phyloP scores from a whole-genome alignment of 92 coral and sea anemone species.

The Zoanthus sansibaricus region DNA sequence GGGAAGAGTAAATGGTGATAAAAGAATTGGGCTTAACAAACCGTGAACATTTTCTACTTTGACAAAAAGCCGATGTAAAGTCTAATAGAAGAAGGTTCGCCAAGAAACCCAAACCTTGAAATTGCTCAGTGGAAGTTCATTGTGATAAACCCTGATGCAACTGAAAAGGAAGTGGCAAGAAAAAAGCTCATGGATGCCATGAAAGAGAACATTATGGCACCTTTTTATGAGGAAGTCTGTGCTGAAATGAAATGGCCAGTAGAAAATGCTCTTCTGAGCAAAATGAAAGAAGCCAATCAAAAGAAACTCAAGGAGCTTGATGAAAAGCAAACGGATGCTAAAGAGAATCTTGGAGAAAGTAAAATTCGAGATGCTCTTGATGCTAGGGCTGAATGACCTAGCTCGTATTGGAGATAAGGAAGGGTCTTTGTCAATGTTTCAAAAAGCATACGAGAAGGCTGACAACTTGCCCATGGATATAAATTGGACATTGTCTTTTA shows the following conservation, averaged over 20 bases:
- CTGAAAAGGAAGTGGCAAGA: conserved; percentile 63
- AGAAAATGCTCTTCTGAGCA: conserved; percentile 84
- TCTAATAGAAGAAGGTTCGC: conserved; percentile 97
- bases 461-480: conserved; percentile 95
- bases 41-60: not conserved
- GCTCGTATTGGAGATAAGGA: conserved; percentile 96
- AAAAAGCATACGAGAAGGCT: conserved; percentile 92
- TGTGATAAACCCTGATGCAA: conserved; percentile 86
- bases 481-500: conserved; percentile 67
- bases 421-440: conserved; percentile 84
- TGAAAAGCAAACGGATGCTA: conserved; percentile 68
- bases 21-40: too few relatives aligned
- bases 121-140: conserved; percentile 85
- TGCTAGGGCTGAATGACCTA: conserved; percentile 88
- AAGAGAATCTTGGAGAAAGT: conserved; percentile 94
- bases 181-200: too few relatives aligned
- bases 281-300: conserved; percentile 35
- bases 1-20: too few relatives aligned
- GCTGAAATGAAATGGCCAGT: conserved; percentile 89
- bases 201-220: too few relatives aligned
- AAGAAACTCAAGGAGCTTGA: too few relatives aligned
- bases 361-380: conserved; percentile 92
- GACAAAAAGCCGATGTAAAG: conserved; percentile 95
- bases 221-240: conserved; percentile 22
- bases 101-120: conserved; percentile 54